These are phyloP conservation scores for Chiroxiphia lanceolata DNA, from an alignment of 2,797 vertebrate species.

Conservation along the genomic window DNA sequence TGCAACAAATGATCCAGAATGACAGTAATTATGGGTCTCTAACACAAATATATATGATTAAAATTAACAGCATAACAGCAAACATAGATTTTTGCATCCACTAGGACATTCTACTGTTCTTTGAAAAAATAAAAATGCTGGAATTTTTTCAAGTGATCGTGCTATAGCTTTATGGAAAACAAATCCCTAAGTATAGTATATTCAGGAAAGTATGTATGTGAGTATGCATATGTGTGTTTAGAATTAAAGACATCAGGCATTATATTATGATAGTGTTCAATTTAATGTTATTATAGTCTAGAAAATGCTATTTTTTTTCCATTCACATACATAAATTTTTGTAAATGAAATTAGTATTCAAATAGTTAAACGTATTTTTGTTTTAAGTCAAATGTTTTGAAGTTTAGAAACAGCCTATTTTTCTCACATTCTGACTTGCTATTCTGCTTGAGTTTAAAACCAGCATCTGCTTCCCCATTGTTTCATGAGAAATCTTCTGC, in stretches of 20 bases:
- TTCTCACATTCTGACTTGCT: neutral
- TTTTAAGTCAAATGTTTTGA: conserved; percentile 2
- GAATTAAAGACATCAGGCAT: neutral
- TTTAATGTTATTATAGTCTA: neutral
- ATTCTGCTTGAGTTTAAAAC: neutral
- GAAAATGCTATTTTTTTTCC: neutral
- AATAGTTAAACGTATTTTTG: neutral
- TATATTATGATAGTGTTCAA: neutral
- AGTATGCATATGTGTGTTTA: neutral
- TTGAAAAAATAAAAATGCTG: neutral
- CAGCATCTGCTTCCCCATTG: neutral
- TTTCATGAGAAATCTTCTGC: neutral
- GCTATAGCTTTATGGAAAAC: neutral
- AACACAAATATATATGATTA: neutral
- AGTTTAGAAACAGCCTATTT: neutral
- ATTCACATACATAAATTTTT: neutral
- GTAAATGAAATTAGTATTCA: neutral
- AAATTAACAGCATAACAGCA: neutral
- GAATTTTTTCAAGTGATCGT: neutral
- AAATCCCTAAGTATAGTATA: neutral
- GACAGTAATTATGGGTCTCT: neutral
- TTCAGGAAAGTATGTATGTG: neutral
- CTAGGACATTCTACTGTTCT: neutral
- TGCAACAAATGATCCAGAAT: neutral
- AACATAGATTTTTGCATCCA: neutral